These are phyloP conservation scores for Tipula vernalis DNA, from an alignment of 2,888 invertebrate genomes.

Conservation along the genomic window DNA sequence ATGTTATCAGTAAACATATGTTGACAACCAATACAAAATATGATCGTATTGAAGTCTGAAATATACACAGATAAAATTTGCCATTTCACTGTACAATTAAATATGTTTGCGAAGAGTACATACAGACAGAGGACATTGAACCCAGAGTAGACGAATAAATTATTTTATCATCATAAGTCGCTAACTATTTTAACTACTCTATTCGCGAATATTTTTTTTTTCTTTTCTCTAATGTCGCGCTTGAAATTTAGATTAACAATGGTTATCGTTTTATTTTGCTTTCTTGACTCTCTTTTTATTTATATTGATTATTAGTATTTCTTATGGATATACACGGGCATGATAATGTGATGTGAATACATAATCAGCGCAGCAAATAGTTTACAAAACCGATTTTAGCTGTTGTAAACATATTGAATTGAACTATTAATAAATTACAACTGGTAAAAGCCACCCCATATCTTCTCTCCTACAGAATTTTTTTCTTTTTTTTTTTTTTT, in stretches of 20 bases:
- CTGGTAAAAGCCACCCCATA: background rate
- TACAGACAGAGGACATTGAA: background rate
- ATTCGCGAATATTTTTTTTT: background rate
- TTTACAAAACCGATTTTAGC: background rate
- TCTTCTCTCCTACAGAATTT: background rate
- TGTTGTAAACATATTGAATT: background rate
- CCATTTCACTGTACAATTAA: background rate
- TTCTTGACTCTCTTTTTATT: background rate
- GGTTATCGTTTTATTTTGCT: background rate
- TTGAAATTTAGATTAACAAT: background rate
- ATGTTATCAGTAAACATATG: background rate
- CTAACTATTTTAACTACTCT: background rate
- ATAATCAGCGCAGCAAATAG: background rate
- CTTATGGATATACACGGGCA: background rate
- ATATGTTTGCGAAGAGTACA: background rate
- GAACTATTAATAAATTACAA: background rate
- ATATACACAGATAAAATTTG: background rate
- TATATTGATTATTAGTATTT: background rate
- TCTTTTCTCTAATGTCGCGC: background rate
- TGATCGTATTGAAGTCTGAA: background rate
- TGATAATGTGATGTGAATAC: background rate
- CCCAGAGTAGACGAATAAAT: background rate
- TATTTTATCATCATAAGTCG: background rate
- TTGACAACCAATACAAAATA: background rate
- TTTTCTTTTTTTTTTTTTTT: background rate